phyloP scores from a whole-genome alignment of 1,140 invertebrate genomes.

The Zaprionus capensis region DNA sequence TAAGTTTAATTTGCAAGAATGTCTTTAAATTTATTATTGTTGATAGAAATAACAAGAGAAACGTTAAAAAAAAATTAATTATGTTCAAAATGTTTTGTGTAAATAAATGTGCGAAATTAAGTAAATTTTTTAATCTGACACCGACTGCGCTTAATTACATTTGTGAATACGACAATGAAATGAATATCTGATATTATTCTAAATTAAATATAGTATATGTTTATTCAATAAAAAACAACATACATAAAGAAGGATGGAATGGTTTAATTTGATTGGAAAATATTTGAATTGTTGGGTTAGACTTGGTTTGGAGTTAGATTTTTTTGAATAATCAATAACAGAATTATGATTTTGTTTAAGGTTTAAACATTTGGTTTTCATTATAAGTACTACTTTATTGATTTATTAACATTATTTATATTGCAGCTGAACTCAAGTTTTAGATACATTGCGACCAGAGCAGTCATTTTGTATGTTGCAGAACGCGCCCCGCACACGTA shows the following conservation, averaged over 20 bases:
- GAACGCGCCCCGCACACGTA: slow-evolving; percentile 11
- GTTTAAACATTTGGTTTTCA: neutral
- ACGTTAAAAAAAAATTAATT: neutral
- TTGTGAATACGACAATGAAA: neutral
- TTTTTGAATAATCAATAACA: too few species aligned
- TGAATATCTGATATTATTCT: neutral
- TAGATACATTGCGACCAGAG: neutral
- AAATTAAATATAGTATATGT: neutral
- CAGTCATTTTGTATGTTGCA: slow-evolving; percentile 1
- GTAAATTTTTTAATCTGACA: neutral
- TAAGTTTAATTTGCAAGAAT: neutral
- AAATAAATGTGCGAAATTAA: neutral
- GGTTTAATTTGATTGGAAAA: neutral
- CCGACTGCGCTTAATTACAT: neutral
- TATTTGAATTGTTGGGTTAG: too few species aligned
- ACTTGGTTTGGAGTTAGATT: too few species aligned
- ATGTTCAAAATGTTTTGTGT: neutral
- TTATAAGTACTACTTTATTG: neutral
- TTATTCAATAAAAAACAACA: neutral
- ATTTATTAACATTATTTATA: neutral
- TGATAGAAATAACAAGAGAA: neutral
- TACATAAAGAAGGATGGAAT: neutral
- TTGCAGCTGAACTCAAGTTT: neutral
- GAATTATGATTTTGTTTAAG: too few species aligned
- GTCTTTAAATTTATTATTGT: neutral